These are phyloP conservation scores for Chrysemys picta DNA, from an alignment of 2,113 vertebrate species.

Conservation along the genomic window DNA sequence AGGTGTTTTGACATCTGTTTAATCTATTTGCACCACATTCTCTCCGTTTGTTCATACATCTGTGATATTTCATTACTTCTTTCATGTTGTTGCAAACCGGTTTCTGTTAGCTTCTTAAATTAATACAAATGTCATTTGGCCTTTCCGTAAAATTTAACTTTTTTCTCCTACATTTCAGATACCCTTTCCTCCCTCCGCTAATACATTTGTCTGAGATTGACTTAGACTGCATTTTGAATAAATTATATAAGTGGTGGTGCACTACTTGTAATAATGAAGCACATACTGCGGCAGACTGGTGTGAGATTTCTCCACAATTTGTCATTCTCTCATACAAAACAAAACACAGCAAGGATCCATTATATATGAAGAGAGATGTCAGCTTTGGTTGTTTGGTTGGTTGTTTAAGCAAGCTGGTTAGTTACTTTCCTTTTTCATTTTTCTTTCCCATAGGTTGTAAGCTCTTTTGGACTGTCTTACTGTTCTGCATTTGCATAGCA, in stretches of 20 bases:
- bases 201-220: not conserved
- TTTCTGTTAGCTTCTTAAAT: constrained; percentile 44
- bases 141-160: not conserved
- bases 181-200: not conserved
- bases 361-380: not conserved
- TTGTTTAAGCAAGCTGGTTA: not conserved
- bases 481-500: not conserved
- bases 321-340: not conserved
- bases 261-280: not conserved
- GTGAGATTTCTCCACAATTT: not conserved
- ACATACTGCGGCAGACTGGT: not conserved
- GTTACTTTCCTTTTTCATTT: not conserved
- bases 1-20: constrained; percentile 50
- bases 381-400: not conserved
- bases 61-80: constrained; percentile 47
- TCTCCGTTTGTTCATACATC: not conserved
- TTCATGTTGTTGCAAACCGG: not conserved
- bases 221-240: no score
- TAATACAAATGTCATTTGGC: not conserved
- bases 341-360: not conserved
- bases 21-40: constrained; percentile 9
- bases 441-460: not conserved
- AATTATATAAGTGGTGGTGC: no score
- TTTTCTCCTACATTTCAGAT: not conserved
- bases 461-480: not conserved